These are phyloP conservation scores for Iselma pallidipennis DNA, from an alignment of 2,888 invertebrate genomes.

Conservation along the genomic window DNA sequence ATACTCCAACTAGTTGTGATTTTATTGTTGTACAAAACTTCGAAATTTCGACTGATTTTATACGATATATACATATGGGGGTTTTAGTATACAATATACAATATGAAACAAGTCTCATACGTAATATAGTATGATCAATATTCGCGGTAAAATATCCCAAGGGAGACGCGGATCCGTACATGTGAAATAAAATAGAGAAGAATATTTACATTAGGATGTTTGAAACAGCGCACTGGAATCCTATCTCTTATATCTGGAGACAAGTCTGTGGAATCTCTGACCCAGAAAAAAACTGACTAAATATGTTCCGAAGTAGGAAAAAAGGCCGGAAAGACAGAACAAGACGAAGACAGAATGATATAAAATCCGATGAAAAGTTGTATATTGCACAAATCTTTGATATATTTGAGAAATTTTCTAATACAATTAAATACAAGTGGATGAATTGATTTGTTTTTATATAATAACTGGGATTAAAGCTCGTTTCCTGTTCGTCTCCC, in stretches of 20 bases:
- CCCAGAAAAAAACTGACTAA: constrained; percentile 34
- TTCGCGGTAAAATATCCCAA: constrained; percentile 23
- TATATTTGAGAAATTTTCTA: background rate
- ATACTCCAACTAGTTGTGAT: background rate
- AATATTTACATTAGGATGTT: constrained; percentile 42
- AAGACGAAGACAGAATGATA: background rate
- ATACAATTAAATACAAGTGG: constrained; percentile 9
- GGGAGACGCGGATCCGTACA: constrained; percentile 25
- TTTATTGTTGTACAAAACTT: background rate
- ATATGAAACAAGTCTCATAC: background rate
- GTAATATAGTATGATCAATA: constrained; percentile 8
- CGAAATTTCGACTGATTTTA: background rate
- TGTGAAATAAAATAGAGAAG: constrained; percentile 34
- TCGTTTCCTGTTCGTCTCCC: background rate
- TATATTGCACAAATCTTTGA: background rate
- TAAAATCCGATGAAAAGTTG: background rate
- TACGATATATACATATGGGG: background rate
- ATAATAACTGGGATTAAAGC: background rate
- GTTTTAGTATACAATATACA: background rate
- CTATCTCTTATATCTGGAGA: constrained; percentile 36
- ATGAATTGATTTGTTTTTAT: constrained; percentile 24
- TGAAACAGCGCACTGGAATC: constrained; percentile 33
- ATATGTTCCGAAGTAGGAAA: background rate
- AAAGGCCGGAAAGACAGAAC: background rate
- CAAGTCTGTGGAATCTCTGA: constrained; percentile 41